A percentile compares a stretch with the other conserved stretches of the same genome.
Conservation (phyloP, 64 coral and sea anemone species). For the Astreopora myriophthalma region DNA sequence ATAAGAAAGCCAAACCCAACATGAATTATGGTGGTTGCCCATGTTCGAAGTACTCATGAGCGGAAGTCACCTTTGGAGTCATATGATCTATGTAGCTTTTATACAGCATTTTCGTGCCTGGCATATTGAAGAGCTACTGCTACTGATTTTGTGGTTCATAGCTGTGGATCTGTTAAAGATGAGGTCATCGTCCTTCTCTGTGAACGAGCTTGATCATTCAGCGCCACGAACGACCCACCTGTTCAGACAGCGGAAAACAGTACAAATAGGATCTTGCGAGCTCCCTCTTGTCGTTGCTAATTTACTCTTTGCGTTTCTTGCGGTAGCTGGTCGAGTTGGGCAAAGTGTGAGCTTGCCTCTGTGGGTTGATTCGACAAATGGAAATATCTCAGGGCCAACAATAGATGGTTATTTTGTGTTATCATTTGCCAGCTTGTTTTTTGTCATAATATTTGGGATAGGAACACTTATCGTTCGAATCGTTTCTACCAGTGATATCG, state of each 20-base stretch:
- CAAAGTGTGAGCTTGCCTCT: slow-evolving; percentile 84
- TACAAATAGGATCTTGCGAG: slow-evolving; percentile 32
- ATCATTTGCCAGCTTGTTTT: slow-evolving; percentile 78
- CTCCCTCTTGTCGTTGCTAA: slow-evolving; percentile 65
- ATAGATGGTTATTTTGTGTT: slow-evolving; percentile 91
- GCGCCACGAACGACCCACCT: neutral
- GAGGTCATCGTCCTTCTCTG: neutral
- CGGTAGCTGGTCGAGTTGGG: slow-evolving; percentile 64
- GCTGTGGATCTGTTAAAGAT: neutral
- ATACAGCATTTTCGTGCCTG: too few species aligned
- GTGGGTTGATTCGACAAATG: slow-evolving; percentile 78
- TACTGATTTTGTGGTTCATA: too few species aligned
- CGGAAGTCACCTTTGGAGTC: too few species aligned
- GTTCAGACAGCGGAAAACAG: neutral
- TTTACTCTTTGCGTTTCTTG: slow-evolving; percentile 69
- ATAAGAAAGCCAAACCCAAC: too few species aligned
- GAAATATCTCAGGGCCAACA: neutral
- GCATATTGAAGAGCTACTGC: too few species aligned
- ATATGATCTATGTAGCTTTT: too few species aligned
- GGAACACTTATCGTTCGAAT: slow-evolving; percentile 37
- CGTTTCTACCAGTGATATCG: slow-evolving; percentile 51
- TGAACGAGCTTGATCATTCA: too few species aligned
- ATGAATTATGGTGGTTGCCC: too few species aligned
- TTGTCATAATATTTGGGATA: slow-evolving; percentile 88
- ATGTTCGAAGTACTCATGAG: too few species aligned